Percentiles rank a stretch among this genome's conserved stretches.
phyloP scores from a whole-genome alignment of 2,113 vertebrate genomes.

The Copsychus sechellarum region DNA sequence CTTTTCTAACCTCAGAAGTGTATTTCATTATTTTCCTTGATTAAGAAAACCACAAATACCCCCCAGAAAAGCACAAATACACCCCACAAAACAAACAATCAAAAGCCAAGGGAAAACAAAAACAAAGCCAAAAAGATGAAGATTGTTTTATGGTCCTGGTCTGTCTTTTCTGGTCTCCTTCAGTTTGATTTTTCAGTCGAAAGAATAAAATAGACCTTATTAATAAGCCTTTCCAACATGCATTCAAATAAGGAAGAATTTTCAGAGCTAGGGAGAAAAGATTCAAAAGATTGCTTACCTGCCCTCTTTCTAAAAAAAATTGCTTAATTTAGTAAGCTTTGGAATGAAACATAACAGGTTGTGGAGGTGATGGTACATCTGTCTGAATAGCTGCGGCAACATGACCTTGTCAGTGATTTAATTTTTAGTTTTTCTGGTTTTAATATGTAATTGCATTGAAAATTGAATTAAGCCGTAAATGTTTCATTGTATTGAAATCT shows the following conservation, averaged over 20 bases:
- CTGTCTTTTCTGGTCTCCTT: neutral
- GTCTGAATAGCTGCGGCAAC: neutral
- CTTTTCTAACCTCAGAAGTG: neutral
- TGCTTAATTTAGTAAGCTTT: neutral
- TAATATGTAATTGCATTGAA: neutral
- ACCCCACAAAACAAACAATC: neutral
- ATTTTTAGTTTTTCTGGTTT: neutral
- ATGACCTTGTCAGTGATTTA: neutral
- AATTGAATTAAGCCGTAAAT: neutral
- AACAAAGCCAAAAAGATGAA: neutral
- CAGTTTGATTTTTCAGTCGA: neutral
- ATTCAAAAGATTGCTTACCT: neutral
- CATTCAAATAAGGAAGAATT: neutral
- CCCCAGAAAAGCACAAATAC: neutral
- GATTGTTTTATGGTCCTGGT: neutral
- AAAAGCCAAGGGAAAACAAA: neutral
- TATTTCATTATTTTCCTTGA: neutral
- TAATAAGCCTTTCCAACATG: neutral
- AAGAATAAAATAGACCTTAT: neutral
- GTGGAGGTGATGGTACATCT: neutral
- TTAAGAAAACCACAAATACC: neutral
- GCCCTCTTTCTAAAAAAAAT: neutral
- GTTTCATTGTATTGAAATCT: neutral
- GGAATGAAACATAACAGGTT: neutral
- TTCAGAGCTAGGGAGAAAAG: neutral